Conservation (phyloP, 2,888 invertebrate species). For the Urechis unicinctus region DNA sequence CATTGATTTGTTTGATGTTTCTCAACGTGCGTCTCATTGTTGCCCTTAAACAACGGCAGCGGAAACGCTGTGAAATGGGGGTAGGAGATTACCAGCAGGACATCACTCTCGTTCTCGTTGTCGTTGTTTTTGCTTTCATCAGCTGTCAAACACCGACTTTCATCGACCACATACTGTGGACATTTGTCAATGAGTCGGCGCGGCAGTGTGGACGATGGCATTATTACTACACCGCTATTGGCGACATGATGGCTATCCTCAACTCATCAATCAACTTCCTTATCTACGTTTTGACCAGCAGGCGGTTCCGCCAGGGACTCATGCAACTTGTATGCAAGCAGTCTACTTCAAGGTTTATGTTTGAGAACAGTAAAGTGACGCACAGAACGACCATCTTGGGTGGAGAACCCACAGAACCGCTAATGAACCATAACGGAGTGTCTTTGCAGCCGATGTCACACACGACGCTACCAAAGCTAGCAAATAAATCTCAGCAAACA, state of each 20-base stretch:
- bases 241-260: constrained; percentile 21
- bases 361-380: too few species aligned
- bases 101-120: constrained; percentile 22
- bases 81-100: constrained; percentile 19
- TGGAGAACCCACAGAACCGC: too few species aligned
- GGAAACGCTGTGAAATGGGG: constrained; percentile 13
- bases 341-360: too few species aligned
- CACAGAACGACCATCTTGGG: too few species aligned
- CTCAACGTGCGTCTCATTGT: constrained; percentile 21
- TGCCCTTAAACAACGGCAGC: constrained; percentile 17
- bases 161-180: constrained; percentile 25
- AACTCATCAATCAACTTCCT: constrained; percentile 25
- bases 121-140: constrained; percentile 25
- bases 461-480: too few species aligned
- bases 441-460: too few species aligned
- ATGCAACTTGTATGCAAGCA: too few species aligned
- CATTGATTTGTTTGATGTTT: constrained; percentile 20
- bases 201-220: constrained; percentile 22
- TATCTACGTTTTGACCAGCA: constrained; percentile 23
- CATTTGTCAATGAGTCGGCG: constrained; percentile 15
- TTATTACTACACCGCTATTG: constrained; percentile 27
- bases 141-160: constrained; percentile 26
- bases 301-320: constrained; percentile 16
- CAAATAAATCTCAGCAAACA: too few species aligned
- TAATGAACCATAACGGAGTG: too few species aligned